Conservation (phyloP, 2,888 invertebrate species). For the Chirona hameri region DNA sequence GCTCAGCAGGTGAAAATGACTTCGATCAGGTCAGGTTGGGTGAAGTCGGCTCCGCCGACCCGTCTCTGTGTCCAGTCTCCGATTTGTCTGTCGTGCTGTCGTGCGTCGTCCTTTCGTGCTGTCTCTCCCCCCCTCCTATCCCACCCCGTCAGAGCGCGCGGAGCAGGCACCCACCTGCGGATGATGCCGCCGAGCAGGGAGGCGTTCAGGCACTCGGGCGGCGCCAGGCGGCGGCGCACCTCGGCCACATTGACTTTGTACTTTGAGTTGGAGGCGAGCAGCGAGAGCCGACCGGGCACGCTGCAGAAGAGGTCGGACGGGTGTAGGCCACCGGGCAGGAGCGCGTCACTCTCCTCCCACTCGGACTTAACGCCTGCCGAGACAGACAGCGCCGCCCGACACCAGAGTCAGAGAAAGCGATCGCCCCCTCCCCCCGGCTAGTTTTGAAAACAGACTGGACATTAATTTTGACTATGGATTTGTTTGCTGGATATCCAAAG, state of each 20-base stretch:
- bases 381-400: too few species aligned
- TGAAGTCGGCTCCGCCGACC: background rate
- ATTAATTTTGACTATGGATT: too few species aligned
- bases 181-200: slow-evolving; percentile 95
- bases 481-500: too few species aligned
- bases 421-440: too few species aligned
- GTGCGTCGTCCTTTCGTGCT: background rate
- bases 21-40: background rate
- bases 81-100: too few species aligned
- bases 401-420: too few species aligned
- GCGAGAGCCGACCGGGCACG: slow-evolving; percentile 91
- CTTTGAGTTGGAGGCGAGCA: slow-evolving; percentile 97
- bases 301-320: slow-evolving; percentile 97
- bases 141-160: background rate
- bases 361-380: background rate
- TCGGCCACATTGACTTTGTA: slow-evolving; percentile 99
- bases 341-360: background rate
- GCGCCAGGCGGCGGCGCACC: slow-evolving; percentile 92
- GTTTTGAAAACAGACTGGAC: too few species aligned
- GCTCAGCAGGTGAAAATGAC: too few species aligned
- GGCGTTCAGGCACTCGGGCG: slow-evolving; percentile 98
- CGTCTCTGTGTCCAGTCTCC: too few species aligned
- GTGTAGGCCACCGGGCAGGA: slow-evolving; percentile 46
- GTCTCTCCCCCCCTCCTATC: too few species aligned
- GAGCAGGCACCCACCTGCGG: slow-evolving; percentile 66